Evolutionary conservation across 2,888 invertebrate species (phyloP).

Genomic region (Bursaphelenchus okinawaensis): DNA sequence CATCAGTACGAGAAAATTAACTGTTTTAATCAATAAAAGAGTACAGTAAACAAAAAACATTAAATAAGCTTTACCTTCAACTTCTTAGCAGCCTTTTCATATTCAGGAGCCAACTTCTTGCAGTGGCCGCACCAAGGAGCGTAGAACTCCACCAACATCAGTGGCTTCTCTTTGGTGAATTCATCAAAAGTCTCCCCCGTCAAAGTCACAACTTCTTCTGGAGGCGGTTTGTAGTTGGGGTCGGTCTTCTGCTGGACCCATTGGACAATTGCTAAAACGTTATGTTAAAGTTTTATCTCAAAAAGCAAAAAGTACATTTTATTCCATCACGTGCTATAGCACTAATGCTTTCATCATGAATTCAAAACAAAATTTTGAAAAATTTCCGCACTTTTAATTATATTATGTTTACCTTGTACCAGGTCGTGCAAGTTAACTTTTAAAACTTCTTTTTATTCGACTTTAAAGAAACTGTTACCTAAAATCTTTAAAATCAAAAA

Average conservation of each 20-base stretch:
- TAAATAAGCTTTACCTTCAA: constrained; percentile 23
- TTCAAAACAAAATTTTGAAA: too few species aligned
- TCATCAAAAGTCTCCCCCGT: constrained; percentile 62
- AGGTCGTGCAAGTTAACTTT: too few species aligned
- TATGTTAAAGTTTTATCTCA: background rate
- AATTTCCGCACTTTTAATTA: too few species aligned
- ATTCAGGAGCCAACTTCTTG: constrained; percentile 61
- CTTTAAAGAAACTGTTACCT: too few species aligned
- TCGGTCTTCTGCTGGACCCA: constrained; percentile 62
- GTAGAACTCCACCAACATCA: constrained; percentile 64
- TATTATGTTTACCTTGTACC: too few species aligned
- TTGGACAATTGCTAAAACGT: constrained; percentile 60
- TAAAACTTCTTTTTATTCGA: too few species aligned
- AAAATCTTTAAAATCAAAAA: too few species aligned
- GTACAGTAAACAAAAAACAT: background rate
- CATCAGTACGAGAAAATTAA: too few species aligned
- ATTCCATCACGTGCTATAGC: too few species aligned
- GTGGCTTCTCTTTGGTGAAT: constrained; percentile 58
- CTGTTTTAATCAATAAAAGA: background rate
- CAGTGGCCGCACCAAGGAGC: constrained; percentile 65
- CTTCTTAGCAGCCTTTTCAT: constrained; percentile 62
- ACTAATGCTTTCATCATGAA: too few species aligned
- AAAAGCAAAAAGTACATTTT: too few species aligned
- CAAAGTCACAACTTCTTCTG: constrained; percentile 61
- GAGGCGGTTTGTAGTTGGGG: constrained; percentile 64